phyloP scores from a whole-genome alignment of 2,888 invertebrate genomes.

The Drosophila atripex region DNA sequence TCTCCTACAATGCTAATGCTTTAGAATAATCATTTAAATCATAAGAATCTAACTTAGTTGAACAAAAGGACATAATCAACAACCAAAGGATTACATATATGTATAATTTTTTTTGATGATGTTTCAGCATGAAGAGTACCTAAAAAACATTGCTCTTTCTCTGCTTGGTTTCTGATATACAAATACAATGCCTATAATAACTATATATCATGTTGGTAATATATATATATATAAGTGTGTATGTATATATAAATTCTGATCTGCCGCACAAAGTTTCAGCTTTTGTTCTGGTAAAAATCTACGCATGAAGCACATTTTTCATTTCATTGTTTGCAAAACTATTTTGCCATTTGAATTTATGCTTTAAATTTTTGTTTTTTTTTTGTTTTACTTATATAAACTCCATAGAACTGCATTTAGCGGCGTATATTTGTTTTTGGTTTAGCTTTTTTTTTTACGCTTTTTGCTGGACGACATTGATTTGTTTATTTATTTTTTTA shows the following conservation, averaged over 20 bases:
- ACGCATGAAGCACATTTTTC: conserved; percentile 71
- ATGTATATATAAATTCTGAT: conserved; percentile 76
- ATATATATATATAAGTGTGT: conserved; percentile 30
- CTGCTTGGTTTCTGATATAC: conserved; percentile 65
- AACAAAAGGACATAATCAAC: conserved; percentile 35
- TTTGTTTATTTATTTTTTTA: conserved; percentile 71
- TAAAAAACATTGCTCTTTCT: conserved; percentile 68
- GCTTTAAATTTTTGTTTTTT: conserved; percentile 35
- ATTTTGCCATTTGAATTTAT: conserved; percentile 68
- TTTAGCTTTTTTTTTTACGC: conserved; percentile 63
- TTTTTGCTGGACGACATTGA: conserved; percentile 82
- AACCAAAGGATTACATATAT: conserved; percentile 22
- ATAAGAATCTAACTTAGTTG: conserved; percentile 60
- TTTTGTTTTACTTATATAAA: conserved; percentile 47
- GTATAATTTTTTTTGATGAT: conserved; percentile 17
- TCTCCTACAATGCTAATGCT: conserved; percentile 58
- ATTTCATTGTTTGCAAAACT: conserved; percentile 51
- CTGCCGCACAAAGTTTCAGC: conserved; percentile 74
- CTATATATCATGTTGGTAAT: conserved; percentile 58
- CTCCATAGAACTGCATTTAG: conserved; percentile 54
- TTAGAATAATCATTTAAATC: conserved; percentile 48
- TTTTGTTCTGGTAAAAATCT: conserved; percentile 74
- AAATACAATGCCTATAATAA: conserved; percentile 74
- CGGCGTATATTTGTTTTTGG: conserved; percentile 54
- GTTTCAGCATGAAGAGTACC: conserved; percentile 59